Percentiles rank a stretch among this genome's conserved stretches.
phyloP scores from a whole-genome alignment of 2,888 invertebrate genomes.

The Aphrophora alni region DNA sequence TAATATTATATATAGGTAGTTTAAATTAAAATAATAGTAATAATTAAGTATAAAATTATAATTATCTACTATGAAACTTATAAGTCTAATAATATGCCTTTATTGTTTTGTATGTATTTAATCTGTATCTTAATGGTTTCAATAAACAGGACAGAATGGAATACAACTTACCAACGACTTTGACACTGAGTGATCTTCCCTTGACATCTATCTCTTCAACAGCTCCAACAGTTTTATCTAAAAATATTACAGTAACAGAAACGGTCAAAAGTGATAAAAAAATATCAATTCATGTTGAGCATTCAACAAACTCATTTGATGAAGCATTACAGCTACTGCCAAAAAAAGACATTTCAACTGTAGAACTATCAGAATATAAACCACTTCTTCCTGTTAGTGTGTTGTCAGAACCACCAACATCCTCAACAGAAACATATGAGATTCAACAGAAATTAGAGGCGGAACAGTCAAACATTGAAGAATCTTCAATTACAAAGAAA shows the following conservation, averaged over 20 bases:
- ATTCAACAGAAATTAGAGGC: not conserved
- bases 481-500: slow-evolving; percentile 65
- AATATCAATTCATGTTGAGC: slow-evolving; percentile 45
- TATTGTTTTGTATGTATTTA: no score
- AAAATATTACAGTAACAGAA: slow-evolving; percentile 47
- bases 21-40: no score
- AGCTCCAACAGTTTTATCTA: not conserved
- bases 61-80: no score
- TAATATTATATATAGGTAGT: no score
- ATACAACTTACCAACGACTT: not conserved
- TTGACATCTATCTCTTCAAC: not conserved
- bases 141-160: slow-evolving; percentile 2
- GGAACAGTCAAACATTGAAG: slow-evolving; percentile 31
- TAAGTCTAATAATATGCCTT: no score
- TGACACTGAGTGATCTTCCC: not conserved
- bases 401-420: not conserved
- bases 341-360: not conserved
- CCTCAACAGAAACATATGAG: not conserved
- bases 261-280: slow-evolving; percentile 52
- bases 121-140: not conserved
- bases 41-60: no score
- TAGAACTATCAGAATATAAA: not conserved
- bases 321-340: not conserved
- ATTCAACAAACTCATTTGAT: slow-evolving; percentile 20
- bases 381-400: not conserved